Evolutionary conservation across 2,113 vertebrate genomes (phyloP).

Genomic region (Podarcis cretensis): DNA sequence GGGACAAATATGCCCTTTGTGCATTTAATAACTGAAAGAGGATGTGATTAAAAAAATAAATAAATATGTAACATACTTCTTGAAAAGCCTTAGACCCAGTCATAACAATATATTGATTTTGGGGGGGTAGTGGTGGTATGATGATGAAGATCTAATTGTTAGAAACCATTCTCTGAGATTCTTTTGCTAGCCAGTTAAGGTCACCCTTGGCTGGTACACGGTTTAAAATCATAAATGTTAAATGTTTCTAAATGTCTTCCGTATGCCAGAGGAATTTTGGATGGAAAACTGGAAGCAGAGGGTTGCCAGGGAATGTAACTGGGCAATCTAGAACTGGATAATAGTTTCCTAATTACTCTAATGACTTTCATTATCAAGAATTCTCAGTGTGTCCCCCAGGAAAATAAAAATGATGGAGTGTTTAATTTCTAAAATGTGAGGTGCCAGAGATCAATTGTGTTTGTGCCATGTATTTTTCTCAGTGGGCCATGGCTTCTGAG

Average conservation of each 20-base stretch:
- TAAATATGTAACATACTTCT: neutral
- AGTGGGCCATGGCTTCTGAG: neutral
- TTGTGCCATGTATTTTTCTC: slow-evolving; percentile 26
- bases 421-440: neutral
- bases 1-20: slow-evolving; percentile 23
- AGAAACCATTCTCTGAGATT: slow-evolving; percentile 23
- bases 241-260: slow-evolving; percentile 55
- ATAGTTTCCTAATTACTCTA: slow-evolving; percentile 70
- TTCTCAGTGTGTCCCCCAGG: slow-evolving; percentile 53
- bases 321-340: slow-evolving; percentile 53
- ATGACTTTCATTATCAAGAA: slow-evolving; percentile 68
- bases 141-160: slow-evolving; percentile 31
- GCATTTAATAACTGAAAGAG: slow-evolving; percentile 22
- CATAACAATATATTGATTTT: neutral
- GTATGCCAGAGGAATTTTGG: slow-evolving; percentile 59
- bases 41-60: too few relatives aligned
- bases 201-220: slow-evolving; percentile 44
- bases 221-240: slow-evolving; percentile 46
- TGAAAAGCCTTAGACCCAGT: slow-evolving; percentile 3
- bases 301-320: slow-evolving; percentile 53
- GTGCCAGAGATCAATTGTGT: neutral
- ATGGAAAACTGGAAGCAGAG: slow-evolving; percentile 57
- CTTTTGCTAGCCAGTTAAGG: slow-evolving; percentile 47
- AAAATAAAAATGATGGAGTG: slow-evolving; percentile 50
- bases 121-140: slow-evolving; percentile 5